Evolutionary conservation across 2,888 invertebrate species (phyloP).

Genomic region (Pterostichus niger): DNA sequence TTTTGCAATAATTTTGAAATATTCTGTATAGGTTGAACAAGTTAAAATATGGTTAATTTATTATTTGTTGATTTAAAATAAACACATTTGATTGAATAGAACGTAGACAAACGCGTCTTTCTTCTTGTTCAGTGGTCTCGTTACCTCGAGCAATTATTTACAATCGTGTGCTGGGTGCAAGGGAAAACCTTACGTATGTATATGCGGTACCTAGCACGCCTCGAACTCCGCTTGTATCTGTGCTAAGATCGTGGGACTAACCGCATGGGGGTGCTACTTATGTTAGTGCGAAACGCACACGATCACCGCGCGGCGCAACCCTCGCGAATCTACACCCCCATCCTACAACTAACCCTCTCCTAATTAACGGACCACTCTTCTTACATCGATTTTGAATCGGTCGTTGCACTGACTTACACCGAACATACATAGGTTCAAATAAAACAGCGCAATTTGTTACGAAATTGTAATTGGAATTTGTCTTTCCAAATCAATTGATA

Average conservation of each 20-base stretch:
- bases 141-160: not conserved
- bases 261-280: slow-evolving; percentile 56
- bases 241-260: slow-evolving; percentile 52
- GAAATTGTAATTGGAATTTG: not conserved
- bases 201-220: slow-evolving; percentile 37
- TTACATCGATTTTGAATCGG: slow-evolving; percentile 57
- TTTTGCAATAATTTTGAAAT: no score
- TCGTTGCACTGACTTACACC: slow-evolving; percentile 50
- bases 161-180: not conserved
- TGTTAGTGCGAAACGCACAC: slow-evolving; percentile 50
- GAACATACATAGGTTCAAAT: not conserved
- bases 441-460: not conserved
- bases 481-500: no score
- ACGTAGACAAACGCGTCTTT: no score
- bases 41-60: no score
- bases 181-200: slow-evolving; percentile 1
- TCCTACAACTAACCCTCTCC: not conserved
- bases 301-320: not conserved
- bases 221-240: slow-evolving; percentile 29
- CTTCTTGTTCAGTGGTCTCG: not conserved
- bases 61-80: no score
- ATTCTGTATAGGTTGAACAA: no score
- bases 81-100: not conserved
- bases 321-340: slow-evolving; percentile 26
- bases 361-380: slow-evolving; percentile 44